phyloP scores from a whole-genome alignment of 1,140 invertebrate genomes.

The Microplitis mediator region DNA sequence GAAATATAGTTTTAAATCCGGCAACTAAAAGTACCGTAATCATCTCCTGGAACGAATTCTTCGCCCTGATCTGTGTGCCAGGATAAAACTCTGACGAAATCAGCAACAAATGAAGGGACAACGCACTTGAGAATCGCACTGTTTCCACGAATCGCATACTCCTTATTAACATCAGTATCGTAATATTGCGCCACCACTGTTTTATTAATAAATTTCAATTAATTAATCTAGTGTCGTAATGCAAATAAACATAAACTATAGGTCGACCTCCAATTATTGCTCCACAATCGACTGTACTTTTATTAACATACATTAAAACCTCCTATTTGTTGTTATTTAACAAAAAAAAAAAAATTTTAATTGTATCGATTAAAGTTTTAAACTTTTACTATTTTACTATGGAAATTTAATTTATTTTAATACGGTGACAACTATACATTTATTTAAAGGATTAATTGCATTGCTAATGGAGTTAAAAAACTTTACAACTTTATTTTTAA shows the following conservation, averaged over 20 bases:
- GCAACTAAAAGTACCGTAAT: conserved; percentile 63
- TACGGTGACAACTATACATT: too few relatives aligned
- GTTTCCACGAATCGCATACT: conserved; percentile 89
- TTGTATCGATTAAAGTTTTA: too few relatives aligned
- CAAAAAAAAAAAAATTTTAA: too few relatives aligned
- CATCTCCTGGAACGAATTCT: conserved; percentile 68
- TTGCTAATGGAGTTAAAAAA: too few relatives aligned
- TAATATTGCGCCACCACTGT: conserved; percentile 86
- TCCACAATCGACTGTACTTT: too few relatives aligned
- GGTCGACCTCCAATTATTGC: too few relatives aligned
- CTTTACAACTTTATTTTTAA: too few relatives aligned
- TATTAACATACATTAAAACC: too few relatives aligned
- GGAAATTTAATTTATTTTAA: too few relatives aligned
- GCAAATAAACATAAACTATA: neutral
- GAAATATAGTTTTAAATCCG: neutral
- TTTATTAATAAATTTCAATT: conserved; percentile 37
- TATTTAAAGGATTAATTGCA: too few relatives aligned
- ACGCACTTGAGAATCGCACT: conserved; percentile 90
- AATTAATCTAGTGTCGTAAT: neutral
- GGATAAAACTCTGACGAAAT: conserved; percentile 86
- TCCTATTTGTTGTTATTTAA: too few relatives aligned
- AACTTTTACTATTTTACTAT: too few relatives aligned
- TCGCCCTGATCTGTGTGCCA: conserved; percentile 85
- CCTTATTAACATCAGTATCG: conserved; percentile 87
- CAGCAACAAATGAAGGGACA: conserved; percentile 89